Conservation (phyloP, 2,113 vertebrate genomes). For the Camelus bactrianus region DNA sequence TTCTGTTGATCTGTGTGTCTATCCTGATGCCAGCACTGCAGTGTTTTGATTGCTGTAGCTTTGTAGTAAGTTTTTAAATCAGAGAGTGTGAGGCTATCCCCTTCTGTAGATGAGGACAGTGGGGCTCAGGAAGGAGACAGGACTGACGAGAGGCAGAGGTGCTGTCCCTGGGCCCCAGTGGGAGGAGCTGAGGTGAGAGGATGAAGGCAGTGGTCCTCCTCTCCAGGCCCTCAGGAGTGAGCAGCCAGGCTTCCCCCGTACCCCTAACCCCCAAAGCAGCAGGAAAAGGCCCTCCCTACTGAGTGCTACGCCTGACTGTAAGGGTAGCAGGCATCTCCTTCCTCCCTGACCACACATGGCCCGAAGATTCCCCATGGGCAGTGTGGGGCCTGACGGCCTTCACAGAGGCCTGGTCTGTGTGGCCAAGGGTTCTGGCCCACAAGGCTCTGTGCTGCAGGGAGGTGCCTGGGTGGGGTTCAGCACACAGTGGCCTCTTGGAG, state of each 20-base stretch:
- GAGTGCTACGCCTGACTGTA: not conserved
- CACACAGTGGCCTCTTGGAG: not conserved
- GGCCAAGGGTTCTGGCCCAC: not conserved
- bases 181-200: not conserved
- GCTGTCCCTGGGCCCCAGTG: not conserved
- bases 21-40: not conserved
- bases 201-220: not conserved
- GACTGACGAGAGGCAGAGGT: not conserved
- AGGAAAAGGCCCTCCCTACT: not conserved
- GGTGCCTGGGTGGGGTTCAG: not conserved
- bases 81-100: not conserved
- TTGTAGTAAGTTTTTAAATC: not conserved
- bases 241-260: not conserved
- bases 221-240: not conserved
- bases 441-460: not conserved
- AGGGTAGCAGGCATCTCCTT: not conserved
- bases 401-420: not conserved
- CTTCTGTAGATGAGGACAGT: not conserved
- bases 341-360: not conserved
- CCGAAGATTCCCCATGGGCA: not conserved
- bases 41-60: slow-evolving; percentile 3
- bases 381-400: not conserved
- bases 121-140: not conserved
- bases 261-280: not conserved
- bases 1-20: not conserved